Evolutionary conservation across 2,797 vertebrate species (phyloP).

Genomic region (Sebastolobus altivelis): DNA sequence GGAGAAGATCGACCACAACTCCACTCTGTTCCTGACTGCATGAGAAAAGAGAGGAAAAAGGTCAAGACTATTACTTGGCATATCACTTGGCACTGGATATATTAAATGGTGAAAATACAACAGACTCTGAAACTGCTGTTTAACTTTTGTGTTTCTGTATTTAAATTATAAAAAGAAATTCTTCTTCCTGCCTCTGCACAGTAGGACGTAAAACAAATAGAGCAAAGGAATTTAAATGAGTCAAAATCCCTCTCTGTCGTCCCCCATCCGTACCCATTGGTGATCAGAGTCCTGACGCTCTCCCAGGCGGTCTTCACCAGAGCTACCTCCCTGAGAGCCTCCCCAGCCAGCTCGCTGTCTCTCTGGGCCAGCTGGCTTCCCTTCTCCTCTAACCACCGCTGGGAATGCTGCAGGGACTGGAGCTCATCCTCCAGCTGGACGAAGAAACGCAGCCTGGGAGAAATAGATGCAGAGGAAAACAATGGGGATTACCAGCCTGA

Average conservation of each 20-base stretch:
- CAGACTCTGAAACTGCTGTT: neutral
- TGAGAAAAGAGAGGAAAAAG: neutral
- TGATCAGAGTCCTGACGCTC: slow-evolving; percentile 87
- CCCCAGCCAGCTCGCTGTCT: slow-evolving; percentile 88
- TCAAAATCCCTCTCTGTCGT: neutral
- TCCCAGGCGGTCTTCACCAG: slow-evolving; percentile 89
- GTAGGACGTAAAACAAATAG: neutral
- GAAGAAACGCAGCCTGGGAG: slow-evolving; percentile 90
- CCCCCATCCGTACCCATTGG: slow-evolving; percentile 86
- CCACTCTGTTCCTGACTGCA: slow-evolving; percentile 91
- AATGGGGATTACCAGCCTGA: slow-evolving; percentile 62
- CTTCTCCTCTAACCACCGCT: slow-evolving; percentile 93
- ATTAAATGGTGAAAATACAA: neutral
- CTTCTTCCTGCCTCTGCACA: neutral
- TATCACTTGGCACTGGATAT: neutral
- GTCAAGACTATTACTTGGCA: neutral
- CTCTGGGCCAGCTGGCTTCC: slow-evolving; percentile 92
- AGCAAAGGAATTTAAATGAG: neutral
- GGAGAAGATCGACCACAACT: slow-evolving; percentile 88
- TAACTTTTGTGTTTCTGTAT: slow-evolving; percentile 2
- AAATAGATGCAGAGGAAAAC: slow-evolving; percentile 60
- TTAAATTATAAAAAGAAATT: neutral
- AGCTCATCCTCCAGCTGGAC: slow-evolving; percentile 95
- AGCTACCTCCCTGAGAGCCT: slow-evolving; percentile 88
- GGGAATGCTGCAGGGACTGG: slow-evolving; percentile 92